phyloP scores from a whole-genome alignment of 2,888 invertebrate genomes.

The Thecocarcelia acutangulata region DNA sequence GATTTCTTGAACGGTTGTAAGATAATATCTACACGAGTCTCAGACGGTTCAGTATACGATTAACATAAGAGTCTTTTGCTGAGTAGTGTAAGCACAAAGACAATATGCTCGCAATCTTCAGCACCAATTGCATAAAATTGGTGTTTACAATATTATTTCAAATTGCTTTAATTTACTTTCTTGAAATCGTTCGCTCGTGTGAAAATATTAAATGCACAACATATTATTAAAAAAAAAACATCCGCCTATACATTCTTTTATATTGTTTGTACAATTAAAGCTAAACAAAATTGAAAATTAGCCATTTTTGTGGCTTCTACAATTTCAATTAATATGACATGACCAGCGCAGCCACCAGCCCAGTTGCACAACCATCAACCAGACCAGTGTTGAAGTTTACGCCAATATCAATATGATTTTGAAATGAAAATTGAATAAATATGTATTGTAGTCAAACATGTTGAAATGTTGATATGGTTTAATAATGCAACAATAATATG shows the following conservation, averaged over 20 bases:
- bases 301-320: conserved; percentile 23
- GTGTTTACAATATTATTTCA: no score
- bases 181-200: no score
- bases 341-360: not conserved
- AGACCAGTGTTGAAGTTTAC: not conserved
- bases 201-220: not conserved
- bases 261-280: conserved; percentile 1
- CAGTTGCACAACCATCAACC: not conserved
- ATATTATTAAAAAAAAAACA: not conserved
- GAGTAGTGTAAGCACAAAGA: no score
- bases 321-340: conserved; percentile 16
- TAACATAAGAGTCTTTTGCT: no score
- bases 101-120: no score
- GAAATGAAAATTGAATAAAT: conserved; percentile 49
- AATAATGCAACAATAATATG: conserved; percentile 33
- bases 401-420: conserved; percentile 43
- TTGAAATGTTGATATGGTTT: conserved; percentile 41
- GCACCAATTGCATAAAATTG: no score
- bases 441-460: conserved; percentile 12
- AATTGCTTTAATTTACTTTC: no score
- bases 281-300: conserved; percentile 37
- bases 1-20: no score
- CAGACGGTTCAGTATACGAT: no score
- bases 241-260: not conserved
- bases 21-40: no score